These are phyloP conservation scores for Pycnonotus jocosus DNA, from an alignment of 2,113 vertebrate species.

Conservation along the genomic window DNA sequence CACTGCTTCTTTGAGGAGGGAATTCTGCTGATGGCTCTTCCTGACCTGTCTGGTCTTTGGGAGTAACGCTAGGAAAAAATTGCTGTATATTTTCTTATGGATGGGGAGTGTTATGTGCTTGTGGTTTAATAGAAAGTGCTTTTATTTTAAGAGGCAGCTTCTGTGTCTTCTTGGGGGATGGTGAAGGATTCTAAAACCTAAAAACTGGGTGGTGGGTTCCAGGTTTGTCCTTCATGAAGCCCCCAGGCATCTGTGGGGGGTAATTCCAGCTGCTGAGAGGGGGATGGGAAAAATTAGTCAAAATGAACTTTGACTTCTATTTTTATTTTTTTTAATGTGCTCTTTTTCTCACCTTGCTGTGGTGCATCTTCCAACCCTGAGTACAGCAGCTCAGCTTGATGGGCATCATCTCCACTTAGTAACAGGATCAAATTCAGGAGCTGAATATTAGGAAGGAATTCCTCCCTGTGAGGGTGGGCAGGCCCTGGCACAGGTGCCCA, in stretches of 20 bases:
- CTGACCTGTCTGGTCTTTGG: not conserved
- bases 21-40: not conserved
- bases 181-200: not conserved
- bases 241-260: too few relatives aligned
- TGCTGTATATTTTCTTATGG: rapidly evolving
- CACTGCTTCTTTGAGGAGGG: not conserved
- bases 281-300: not conserved
- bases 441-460: not conserved
- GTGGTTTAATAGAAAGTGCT: not conserved
- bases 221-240: not conserved
- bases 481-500: not conserved
- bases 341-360: not conserved
- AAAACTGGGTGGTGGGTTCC: not conserved
- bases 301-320: not conserved
- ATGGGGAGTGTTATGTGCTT: not conserved
- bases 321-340: not conserved
- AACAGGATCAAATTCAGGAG: not conserved
- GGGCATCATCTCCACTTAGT: not conserved
- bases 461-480: rapidly evolving
- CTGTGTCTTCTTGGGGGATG: not conserved
- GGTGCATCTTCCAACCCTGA: not conserved
- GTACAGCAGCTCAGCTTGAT: not conserved
- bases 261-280: not conserved
- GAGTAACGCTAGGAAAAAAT: rapidly evolving
- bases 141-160: not conserved